Percentiles rank a stretch among this genome's conserved stretches.
Evolutionary conservation across 2,888 invertebrate species (phyloP).

Genomic region (Pyrocoelia pectoralis): DNA sequence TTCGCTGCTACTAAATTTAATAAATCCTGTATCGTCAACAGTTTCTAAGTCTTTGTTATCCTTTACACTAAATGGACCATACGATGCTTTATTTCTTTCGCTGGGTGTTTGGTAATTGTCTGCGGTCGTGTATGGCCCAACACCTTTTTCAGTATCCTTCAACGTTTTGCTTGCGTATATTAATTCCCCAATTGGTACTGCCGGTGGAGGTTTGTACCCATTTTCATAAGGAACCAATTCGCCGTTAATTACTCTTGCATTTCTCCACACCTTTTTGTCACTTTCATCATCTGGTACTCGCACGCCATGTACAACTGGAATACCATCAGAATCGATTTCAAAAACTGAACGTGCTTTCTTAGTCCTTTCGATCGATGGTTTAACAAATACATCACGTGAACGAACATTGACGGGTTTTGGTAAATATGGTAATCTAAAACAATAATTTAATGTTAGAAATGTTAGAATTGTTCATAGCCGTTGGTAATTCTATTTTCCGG

Average conservation of each 20-base stretch:
- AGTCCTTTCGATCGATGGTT: constrained; percentile 60
- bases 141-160: constrained; percentile 41
- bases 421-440: constrained; percentile 59
- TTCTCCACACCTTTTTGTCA: constrained; percentile 83
- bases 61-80: constrained; percentile 68
- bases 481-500: no score
- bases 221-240: constrained; percentile 79
- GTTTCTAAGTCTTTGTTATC: constrained; percentile 58
- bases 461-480: no score
- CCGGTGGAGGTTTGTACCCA: constrained; percentile 71
- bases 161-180: constrained; percentile 59
- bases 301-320: constrained; percentile 82
- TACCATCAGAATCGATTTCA: constrained; percentile 73
- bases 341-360: constrained; percentile 73
- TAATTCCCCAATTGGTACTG: constrained; percentile 66
- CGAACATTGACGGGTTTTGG: constrained; percentile 75
- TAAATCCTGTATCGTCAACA: constrained; percentile 42
- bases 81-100: constrained; percentile 47
- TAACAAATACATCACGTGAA: constrained; percentile 69
- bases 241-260: constrained; percentile 87
- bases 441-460: neutral
- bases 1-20: constrained; percentile 53
- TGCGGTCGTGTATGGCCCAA: constrained; percentile 69
- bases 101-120: constrained; percentile 65
- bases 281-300: constrained; percentile 86